Conservation (phyloP, 2,113 vertebrate species). For the Anthoscopus minutus region DNA sequence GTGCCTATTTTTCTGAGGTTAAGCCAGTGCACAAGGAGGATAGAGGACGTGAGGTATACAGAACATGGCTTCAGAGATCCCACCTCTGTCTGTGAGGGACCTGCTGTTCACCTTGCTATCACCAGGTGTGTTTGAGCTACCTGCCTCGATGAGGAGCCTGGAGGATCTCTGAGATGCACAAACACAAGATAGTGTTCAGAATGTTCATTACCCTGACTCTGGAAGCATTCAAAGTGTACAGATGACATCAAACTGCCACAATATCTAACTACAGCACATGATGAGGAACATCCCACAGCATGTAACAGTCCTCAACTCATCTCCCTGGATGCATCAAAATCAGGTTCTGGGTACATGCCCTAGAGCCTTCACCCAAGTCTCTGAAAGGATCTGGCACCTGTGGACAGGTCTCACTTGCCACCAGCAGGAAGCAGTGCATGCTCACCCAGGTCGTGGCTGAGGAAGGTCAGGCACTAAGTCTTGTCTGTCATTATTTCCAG, state of each 20-base stretch:
- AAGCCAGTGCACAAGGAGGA: not conserved
- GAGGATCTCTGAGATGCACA: not conserved
- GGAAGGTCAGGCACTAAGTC: not conserved
- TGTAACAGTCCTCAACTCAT: not conserved
- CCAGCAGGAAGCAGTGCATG: not conserved
- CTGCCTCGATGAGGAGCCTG: not conserved
- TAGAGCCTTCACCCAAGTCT: not conserved
- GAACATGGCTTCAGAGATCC: not conserved
- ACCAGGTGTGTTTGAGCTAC: not conserved
- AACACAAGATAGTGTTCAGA: not conserved
- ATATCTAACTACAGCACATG: not conserved
- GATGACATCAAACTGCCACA: not conserved
- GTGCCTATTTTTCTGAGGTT: not conserved
- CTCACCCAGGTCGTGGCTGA: not conserved
- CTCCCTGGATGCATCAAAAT: not conserved
- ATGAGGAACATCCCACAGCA: not conserved
- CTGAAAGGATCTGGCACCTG: not conserved
- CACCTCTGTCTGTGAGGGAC: not conserved
- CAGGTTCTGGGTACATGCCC: not conserved
- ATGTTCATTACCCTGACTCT: not conserved
- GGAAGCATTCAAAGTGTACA: not conserved
- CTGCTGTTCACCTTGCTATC: not conserved
- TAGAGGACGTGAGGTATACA: rapidly evolving
- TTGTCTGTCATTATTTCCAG: not conserved
- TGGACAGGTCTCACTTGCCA: not conserved